Evolutionary conservation across 2,888 invertebrate species (phyloP).

Genomic region (Hirtodrosophila alboralis): DNA sequence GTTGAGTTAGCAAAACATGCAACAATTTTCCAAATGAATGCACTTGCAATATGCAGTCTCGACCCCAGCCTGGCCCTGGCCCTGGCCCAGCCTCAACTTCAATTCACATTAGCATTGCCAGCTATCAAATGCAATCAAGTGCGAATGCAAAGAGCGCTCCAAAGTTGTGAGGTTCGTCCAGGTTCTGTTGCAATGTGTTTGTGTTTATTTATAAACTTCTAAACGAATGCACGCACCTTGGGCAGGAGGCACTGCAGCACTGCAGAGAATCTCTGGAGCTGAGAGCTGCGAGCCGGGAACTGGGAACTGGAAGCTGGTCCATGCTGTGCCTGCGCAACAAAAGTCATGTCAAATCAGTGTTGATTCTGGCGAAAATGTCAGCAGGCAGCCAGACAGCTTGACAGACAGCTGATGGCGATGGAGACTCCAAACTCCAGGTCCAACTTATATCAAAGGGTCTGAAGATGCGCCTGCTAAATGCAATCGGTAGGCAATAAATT

Average conservation of each 20-base stretch:
- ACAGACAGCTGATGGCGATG: constrained; percentile 13
- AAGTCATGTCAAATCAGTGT: constrained; percentile 79
- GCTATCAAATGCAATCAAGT: constrained; percentile 76
- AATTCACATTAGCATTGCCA: constrained; percentile 67
- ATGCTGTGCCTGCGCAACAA: constrained; percentile 68
- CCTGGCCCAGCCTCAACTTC: constrained; percentile 21
- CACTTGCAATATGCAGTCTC: constrained; percentile 71
- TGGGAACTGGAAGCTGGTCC: constrained; percentile 51
- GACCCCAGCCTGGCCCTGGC: constrained; percentile 25
- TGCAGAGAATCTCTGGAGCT: not conserved
- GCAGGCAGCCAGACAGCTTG: constrained; percentile 60
- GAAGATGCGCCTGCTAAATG: constrained; percentile 33
- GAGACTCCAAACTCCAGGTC: constrained; percentile 22
- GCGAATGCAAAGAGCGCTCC: constrained; percentile 61
- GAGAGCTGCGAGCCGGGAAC: constrained; percentile 21
- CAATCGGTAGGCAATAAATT: constrained; percentile 79
- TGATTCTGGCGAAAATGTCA: constrained; percentile 79
- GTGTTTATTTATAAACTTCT: constrained; percentile 75
- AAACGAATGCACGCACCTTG: constrained; percentile 77
- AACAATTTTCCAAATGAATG: constrained; percentile 82
- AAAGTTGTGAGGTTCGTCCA: constrained; percentile 18
- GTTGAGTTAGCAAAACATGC: constrained; percentile 73
- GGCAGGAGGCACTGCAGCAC: constrained; percentile 37
- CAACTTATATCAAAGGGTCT: constrained; percentile 30
- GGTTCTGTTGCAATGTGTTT: constrained; percentile 19